phyloP scores from a whole-genome alignment of 2,888 invertebrate species.

The Physocephala rufipes region DNA sequence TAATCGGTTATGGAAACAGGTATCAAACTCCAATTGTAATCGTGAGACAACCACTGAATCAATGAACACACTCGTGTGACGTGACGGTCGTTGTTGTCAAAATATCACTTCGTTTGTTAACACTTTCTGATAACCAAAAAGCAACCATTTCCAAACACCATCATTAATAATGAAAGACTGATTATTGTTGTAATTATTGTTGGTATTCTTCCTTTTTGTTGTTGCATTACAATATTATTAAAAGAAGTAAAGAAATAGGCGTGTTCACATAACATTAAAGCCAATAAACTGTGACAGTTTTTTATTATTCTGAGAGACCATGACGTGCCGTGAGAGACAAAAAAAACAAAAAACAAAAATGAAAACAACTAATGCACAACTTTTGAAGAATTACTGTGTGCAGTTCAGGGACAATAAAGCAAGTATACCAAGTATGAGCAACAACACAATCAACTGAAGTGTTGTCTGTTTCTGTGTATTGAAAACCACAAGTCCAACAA shows the following conservation, averaged over 20 bases:
- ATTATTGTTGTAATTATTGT: too few species aligned
- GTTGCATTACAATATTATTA: neutral
- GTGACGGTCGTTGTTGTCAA: neutral
- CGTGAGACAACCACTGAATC: neutral
- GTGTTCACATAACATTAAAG: slow-evolving; percentile 5
- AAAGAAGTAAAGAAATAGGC: slow-evolving; percentile 1
- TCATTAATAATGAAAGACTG: slow-evolving; percentile 13
- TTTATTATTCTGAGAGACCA: slow-evolving; percentile 13
- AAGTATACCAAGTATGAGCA: slow-evolving; percentile 34
- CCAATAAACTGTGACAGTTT: neutral
- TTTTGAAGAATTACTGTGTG: slow-evolving; percentile 16
- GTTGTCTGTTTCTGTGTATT: too few species aligned
- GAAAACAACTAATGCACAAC: slow-evolving; percentile 28
- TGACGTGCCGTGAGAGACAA: too few species aligned
- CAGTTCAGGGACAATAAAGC: slow-evolving; percentile 14
- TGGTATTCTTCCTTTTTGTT: neutral
- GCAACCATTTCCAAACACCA: neutral
- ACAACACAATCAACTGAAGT: slow-evolving; percentile 18
- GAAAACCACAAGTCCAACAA: slow-evolving; percentile 5
- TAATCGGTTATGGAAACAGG: neutral
- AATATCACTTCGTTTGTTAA: neutral
- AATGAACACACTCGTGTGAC: neutral
- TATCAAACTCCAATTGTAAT: neutral
- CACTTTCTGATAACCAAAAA: neutral
- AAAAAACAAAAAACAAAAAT: slow-evolving; percentile 26